These are phyloP conservation scores for Helicoverpa assulta DNA, from an alignment of 2,888 invertebrate genomes.

Conservation along the genomic window DNA sequence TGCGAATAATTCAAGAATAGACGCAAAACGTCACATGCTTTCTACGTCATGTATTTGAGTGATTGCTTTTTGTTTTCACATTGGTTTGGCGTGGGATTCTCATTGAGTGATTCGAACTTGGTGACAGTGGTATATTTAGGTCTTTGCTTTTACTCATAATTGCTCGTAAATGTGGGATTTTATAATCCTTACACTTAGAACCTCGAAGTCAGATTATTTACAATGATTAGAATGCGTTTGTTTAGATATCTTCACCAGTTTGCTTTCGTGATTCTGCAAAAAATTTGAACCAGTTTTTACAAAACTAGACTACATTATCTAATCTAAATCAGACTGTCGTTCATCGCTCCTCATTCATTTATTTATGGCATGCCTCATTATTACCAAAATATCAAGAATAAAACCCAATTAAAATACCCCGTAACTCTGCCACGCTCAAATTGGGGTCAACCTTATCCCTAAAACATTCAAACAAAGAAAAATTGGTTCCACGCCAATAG, in stretches of 20 bases:
- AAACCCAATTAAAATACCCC: conserved; percentile 1
- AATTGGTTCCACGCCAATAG: conserved; percentile 41
- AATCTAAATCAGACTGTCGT: neutral
- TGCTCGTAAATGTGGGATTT: neutral
- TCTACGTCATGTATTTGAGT: conserved; percentile 12
- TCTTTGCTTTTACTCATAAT: neutral
- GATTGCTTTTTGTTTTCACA: conserved; percentile 36
- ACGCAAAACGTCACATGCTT: conserved; percentile 28
- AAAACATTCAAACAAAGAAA: conserved; percentile 38
- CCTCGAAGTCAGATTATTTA: too few species aligned
- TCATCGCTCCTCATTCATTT: neutral
- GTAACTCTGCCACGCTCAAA: neutral
- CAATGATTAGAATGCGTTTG: too few species aligned
- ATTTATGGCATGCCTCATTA: neutral
- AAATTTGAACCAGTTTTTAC: too few species aligned
- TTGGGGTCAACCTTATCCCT: conserved; percentile 21
- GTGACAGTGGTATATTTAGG: neutral
- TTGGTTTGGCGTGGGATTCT: neutral
- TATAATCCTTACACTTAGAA: too few species aligned
- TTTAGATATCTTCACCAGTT: too few species aligned
- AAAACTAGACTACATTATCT: too few species aligned
- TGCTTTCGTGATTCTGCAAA: too few species aligned
- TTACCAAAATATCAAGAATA: neutral
- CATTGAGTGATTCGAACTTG: conserved; percentile 12
- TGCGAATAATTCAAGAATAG: conserved; percentile 30